phyloP scores from a whole-genome alignment of 2,888 invertebrate genomes.

The Nephrotoma appendiculata region DNA sequence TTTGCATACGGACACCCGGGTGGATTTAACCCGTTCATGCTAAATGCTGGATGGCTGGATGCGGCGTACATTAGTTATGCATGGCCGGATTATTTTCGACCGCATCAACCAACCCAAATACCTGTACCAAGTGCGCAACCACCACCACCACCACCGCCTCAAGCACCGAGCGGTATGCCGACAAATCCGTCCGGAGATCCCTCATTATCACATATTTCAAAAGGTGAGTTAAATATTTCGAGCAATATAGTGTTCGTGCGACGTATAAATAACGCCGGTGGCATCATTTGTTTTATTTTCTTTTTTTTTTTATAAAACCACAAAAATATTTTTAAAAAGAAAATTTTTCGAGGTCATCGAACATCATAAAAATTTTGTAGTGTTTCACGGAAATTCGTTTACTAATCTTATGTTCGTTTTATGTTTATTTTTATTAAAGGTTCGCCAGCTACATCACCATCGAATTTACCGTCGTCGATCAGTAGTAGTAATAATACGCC shows the following conservation, averaged over 20 bases:
- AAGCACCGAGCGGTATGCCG: background rate
- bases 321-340: background rate
- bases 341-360: background rate
- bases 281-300: background rate
- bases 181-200: background rate
- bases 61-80: slow-evolving; percentile 69
- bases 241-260: background rate
- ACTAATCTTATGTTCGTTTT: background rate
- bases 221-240: background rate
- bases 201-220: background rate
- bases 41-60: slow-evolving; percentile 75
- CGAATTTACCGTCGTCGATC: background rate
- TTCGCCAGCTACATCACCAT: slow-evolving; percentile 27
- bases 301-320: background rate
- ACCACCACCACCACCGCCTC: background rate
- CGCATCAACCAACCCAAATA: slow-evolving; percentile 20
- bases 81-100: slow-evolving; percentile 53
- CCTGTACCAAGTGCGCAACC: background rate
- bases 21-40: slow-evolving; percentile 60
- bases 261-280: background rate
- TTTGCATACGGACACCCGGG: slow-evolving; percentile 69
- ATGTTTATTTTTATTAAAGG: slow-evolving; percentile 28
- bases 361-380: background rate
- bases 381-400: background rate
- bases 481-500: background rate